Evolutionary conservation across 2,888 invertebrate genomes (phyloP).

Genomic region (Eretmocerus hayati): DNA sequence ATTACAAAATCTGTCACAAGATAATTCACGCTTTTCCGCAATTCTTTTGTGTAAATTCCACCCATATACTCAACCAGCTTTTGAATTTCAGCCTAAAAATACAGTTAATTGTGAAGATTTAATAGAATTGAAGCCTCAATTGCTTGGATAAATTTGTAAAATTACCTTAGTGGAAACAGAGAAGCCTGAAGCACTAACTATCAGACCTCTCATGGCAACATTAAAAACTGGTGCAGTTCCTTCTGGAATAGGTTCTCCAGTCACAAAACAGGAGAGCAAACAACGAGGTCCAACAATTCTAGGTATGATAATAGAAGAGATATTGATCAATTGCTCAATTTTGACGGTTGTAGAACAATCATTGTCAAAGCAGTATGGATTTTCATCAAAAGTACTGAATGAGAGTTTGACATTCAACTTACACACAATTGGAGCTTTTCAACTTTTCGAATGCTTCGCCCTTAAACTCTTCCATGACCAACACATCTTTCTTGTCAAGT

Average conservation of each 20-base stretch:
- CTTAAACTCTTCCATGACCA: slow-evolving; percentile 71
- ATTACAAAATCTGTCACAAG: slow-evolving; percentile 70
- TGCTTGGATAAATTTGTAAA: slow-evolving; percentile 1
- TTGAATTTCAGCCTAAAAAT: slow-evolving; percentile 53
- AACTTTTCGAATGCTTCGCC: slow-evolving; percentile 65
- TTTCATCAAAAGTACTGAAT: no score
- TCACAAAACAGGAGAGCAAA: slow-evolving; percentile 64
- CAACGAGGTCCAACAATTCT: slow-evolving; percentile 81
- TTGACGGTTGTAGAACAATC: no score
- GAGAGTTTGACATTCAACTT: slow-evolving; percentile 50
- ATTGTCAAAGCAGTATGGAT: no score
- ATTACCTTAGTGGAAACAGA: slow-evolving; percentile 48
- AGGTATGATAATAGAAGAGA: slow-evolving; percentile 24
- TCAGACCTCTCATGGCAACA: slow-evolving; percentile 69
- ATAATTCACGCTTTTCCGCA: slow-evolving; percentile 69
- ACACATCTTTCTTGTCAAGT: slow-evolving; percentile 63
- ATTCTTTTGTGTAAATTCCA: slow-evolving; percentile 59
- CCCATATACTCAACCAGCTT: slow-evolving; percentile 69
- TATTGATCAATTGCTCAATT: no score
- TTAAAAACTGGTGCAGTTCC: slow-evolving; percentile 71
- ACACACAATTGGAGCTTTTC: slow-evolving; percentile 61
- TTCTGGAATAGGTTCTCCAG: slow-evolving; percentile 67
- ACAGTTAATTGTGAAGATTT: background rate
- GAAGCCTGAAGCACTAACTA: slow-evolving; percentile 59
- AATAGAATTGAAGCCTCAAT: slow-evolving; percentile 1